Conservation (phyloP, 1,140 invertebrate species). For the Lepidotrigona ventralis region DNA sequence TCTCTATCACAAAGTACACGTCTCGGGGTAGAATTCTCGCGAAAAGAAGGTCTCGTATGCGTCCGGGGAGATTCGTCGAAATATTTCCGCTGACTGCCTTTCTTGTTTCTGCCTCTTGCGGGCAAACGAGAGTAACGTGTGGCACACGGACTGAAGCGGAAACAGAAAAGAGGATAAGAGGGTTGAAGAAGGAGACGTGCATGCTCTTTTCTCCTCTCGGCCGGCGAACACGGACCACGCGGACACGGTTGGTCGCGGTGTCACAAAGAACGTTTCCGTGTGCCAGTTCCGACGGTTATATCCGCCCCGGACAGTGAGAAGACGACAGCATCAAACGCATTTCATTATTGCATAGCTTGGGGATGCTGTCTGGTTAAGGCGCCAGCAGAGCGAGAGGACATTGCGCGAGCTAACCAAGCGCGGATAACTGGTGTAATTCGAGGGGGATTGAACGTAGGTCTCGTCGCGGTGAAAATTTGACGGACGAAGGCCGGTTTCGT, state of each 20-base stretch:
- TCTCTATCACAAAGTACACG: conserved; percentile 55
- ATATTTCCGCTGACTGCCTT: conserved; percentile 60
- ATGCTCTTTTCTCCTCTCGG: conserved; percentile 26
- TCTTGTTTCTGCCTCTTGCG: conserved; percentile 34
- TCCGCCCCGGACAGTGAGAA: conserved; percentile 17
- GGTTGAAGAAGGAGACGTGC: conserved; percentile 5
- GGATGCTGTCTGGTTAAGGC: neutral
- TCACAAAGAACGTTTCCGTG: conserved; percentile 50
- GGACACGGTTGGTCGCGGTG: conserved; percentile 52
- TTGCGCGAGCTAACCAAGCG: neutral
- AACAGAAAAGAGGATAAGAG: conserved; percentile 46
- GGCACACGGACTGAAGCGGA: neutral
- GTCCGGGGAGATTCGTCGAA: conserved; percentile 61
- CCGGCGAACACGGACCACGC: conserved; percentile 27
- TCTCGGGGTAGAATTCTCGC: conserved; percentile 48
- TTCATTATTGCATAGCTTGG: conserved; percentile 50
- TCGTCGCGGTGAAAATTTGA: neutral
- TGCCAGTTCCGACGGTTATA: conserved; percentile 27
- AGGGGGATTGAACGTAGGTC: neutral
- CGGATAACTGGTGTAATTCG: neutral
- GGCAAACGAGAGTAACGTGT: conserved; percentile 44
- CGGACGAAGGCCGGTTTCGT: neutral
- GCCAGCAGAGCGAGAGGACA: too few species aligned
- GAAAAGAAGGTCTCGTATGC: conserved; percentile 59
- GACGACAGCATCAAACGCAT: conserved; percentile 53